Evolutionary conservation across 1,140 invertebrate genomes (phyloP).

Genomic region (Luehdorfia chinensis): DNA sequence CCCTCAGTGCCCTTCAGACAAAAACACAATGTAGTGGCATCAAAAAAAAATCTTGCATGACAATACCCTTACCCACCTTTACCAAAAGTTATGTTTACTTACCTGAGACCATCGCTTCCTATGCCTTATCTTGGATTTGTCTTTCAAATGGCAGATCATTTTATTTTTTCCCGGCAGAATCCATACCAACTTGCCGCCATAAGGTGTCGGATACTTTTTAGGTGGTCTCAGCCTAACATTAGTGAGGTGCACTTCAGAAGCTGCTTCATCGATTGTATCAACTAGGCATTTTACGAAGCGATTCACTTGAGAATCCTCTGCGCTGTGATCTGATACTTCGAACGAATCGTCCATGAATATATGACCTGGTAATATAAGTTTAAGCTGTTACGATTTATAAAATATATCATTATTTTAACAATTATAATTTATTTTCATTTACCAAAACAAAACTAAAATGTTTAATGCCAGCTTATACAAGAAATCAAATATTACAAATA

Average conservation of each 20-base stretch:
- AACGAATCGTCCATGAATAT: constrained; percentile 99
- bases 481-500: no score
- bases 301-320: constrained; percentile 96
- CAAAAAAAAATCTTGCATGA: no score
- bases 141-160: constrained; percentile 98
- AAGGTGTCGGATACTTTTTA: constrained; percentile 95
- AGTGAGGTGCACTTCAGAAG: constrained; percentile 95
- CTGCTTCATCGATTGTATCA: constrained; percentile 94
- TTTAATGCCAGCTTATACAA: no score
- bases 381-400: background rate
- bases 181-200: constrained; percentile 97
- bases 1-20: no score
- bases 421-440: no score
- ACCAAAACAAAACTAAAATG: no score
- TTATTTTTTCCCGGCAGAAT: constrained; percentile 97
- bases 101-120: constrained; percentile 95
- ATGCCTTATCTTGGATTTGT: constrained; percentile 97
- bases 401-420: no score
- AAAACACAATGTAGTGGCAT: no score
- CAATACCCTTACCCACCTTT: no score
- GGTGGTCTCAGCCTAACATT: constrained; percentile 92
- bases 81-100: constrained; percentile 5
- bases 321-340: constrained; percentile 94
- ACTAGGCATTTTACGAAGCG: constrained; percentile 96
- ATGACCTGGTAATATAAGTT: constrained; percentile 86